Evolutionary conservation across 2,888 invertebrate species (phyloP).

Genomic region (Teleogryllus oceanicus): DNA sequence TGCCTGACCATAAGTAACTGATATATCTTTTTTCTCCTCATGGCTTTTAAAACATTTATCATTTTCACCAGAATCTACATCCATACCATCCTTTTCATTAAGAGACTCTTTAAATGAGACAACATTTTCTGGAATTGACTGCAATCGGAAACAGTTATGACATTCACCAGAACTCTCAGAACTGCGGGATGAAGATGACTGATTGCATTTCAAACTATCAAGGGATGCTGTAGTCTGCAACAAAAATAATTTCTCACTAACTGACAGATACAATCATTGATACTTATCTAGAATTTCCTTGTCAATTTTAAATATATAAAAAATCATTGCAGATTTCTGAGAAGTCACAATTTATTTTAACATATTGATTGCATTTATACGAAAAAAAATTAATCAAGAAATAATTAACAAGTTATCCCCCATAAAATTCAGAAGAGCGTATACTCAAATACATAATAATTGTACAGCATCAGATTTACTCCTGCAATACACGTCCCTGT

Average conservation of each 20-base stretch:
- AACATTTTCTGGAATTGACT: slow-evolving; percentile 41
- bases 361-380: too few relatives aligned
- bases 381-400: too few relatives aligned
- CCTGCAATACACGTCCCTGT: too few relatives aligned
- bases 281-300: too few relatives aligned
- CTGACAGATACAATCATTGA: too few relatives aligned
- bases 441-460: too few relatives aligned
- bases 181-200: slow-evolving; percentile 38
- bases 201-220: slow-evolving; percentile 32
- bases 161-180: slow-evolving; percentile 39
- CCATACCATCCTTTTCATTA: slow-evolving; percentile 22
- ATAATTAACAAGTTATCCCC: too few relatives aligned
- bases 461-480: too few relatives aligned
- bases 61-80: not conserved
- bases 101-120: slow-evolving; percentile 32
- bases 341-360: too few relatives aligned
- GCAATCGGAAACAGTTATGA: slow-evolving; percentile 38
- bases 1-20: not conserved
- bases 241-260: slow-evolving; percentile 18
- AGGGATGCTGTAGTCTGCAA: slow-evolving; percentile 27
- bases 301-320: too few relatives aligned
- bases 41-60: not conserved
- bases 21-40: not conserved
- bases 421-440: too few relatives aligned
- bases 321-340: too few relatives aligned